Base-by-base conservation (phyloP, 2,797 vertebrate genomes). In the Lophius americanus region DNA sequence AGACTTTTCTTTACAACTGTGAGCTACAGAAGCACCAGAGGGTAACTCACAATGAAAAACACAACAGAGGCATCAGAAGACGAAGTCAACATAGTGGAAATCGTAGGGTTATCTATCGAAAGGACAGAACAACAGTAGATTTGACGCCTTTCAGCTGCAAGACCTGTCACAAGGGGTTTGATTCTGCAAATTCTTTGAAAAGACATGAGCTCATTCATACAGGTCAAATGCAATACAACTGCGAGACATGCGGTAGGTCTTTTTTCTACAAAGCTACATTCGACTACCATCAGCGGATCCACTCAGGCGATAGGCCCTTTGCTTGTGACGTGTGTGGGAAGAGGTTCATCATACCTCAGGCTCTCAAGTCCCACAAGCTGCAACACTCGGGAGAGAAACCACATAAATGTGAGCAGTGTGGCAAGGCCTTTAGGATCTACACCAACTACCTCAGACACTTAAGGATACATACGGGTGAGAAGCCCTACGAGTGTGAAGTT, bases 401-500 rank as follows among this genome's bases (percentile, higher is more conserved):
- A 0, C 88, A 88, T 37, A 63, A 68, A 6, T 94, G 92, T 2
- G 76, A 83, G 56, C 67, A 83, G 42, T 93, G 92, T n/a, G 80
- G 82, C 9, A 93, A 88, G 57, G 70, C 75, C 48, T 94, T 93
- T 75, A 79, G 88, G 59, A 80, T 85, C 43, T 85, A 88, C 59
- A 74, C 86, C 0, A 91, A 89, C 78, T 84, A 91, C 84, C 81
- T 76, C 6, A 63, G 84, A 33, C 93, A 94, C 82, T 38, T 83
- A 7, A 69, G 88, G 12, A 80, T 93, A 43, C 92, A 94, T 76
- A 93, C 92, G 0, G 92, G 91, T 32, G 92, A 93, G 89, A 93
- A 92, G 63, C 90, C 90, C 0, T 92, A 93, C 23, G 79, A 83
- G 59, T 94, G 93, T 6, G 89, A 92, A 5, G 84, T 91, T 0